Base-by-base conservation (phyloP, 1,140 invertebrate species). In the Chelonus insularis region DNA sequence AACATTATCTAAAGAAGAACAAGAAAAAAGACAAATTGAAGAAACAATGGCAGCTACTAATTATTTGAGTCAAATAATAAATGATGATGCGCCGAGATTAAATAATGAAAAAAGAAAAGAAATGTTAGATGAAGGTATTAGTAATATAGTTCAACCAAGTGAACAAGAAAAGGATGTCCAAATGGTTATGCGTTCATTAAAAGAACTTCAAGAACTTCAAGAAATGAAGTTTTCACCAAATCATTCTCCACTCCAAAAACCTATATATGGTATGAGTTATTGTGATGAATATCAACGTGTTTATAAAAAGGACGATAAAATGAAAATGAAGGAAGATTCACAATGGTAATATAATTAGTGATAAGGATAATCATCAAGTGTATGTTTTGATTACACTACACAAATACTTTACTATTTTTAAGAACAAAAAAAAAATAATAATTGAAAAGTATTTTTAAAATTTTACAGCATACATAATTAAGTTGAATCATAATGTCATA, bases 1-100 rank as follows among this genome's bases (percentile, higher is more conserved):
- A 52, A 67, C 29, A 5, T 54, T 75, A 7, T 60, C 74, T 2
- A 76, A 71, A 47, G 74, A 79, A 18, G 77, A 79, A 29, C 76
- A 79, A 52, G 78, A 80, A 51, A 75, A 77, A 32, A 68, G 73
- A 4, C 77, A 79, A 41, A 79, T 79, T 20, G 76, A 80, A 62
- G 68, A 79, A 74, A 72, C 77, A 65, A 70, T 83, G 73, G 79
- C 81, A 69, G 72, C 84, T 73, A 74, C 85, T 72, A 68, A 74
- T 67, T 67, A 77, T 71, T 58, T 85, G 69, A 80, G 82, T 81
- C 78, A 81, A 73, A 69, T 83, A 65, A 75, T 86, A 64, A 79
- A 82, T 12, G 77, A 80, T 4, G 74, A 76, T 56, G 63, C 58
- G 2, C 51, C 11, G 20, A 54, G 21, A 66, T 60, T 18, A 48